Conservation (phyloP, 2,113 vertebrate species). For the Saccopteryx leptura region DNA sequence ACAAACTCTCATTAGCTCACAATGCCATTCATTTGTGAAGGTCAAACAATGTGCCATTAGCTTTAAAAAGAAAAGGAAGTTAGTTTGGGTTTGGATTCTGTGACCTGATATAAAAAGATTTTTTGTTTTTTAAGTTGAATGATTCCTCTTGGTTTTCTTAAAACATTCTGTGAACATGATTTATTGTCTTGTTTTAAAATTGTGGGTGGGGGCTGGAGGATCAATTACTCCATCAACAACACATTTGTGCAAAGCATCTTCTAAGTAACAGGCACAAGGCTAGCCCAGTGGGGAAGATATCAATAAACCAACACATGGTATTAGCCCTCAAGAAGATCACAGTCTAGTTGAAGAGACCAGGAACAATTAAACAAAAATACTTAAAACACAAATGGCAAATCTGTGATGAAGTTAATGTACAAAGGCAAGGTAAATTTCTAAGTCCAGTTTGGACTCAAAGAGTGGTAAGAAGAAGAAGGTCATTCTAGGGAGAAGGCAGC, state of each 20-base stretch:
- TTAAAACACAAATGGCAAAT: background rate
- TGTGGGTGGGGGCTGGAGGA: background rate
- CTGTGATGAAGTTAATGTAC: background rate
- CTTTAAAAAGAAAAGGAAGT: conserved; percentile 1
- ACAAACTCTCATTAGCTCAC: conserved; percentile 39
- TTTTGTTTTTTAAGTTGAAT: background rate
- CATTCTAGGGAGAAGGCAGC: background rate
- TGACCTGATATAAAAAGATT: background rate
- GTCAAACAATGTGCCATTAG: conserved; percentile 46
- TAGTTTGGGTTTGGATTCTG: conserved; percentile 24
- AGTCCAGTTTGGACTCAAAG: background rate
- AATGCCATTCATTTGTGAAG: conserved; percentile 52
- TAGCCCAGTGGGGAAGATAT: background rate
- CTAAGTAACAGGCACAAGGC: background rate
- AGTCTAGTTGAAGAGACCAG: background rate
- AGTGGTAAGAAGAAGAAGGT: background rate
- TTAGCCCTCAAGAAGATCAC: background rate
- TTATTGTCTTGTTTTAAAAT: conserved; percentile 28
- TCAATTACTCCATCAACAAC: background rate
- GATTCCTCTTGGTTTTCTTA: conserved; percentile 49
- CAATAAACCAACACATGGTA: background rate
- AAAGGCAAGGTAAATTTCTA: background rate
- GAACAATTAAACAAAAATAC: background rate
- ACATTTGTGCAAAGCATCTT: background rate
- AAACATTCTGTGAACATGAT: background rate